Conservation (phyloP, 2,888 invertebrate species). For the Philaethria dido region DNA sequence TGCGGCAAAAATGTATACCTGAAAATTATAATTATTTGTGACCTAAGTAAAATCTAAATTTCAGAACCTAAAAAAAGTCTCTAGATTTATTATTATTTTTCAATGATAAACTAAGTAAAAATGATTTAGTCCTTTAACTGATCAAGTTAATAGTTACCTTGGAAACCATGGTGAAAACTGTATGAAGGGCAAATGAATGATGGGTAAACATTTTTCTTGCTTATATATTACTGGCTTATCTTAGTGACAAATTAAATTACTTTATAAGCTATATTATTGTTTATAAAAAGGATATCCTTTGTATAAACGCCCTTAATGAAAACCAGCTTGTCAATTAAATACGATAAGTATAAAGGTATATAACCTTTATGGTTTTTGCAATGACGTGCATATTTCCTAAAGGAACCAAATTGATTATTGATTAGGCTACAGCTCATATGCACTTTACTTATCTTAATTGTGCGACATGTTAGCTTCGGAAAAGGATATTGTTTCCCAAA, state of each 20-base stretch:
- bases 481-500: neutral
- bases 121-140: no score
- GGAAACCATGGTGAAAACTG: slow-evolving; percentile 12
- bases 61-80: no score
- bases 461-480: neutral
- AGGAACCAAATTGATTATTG: neutral
- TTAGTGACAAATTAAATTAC: neutral
- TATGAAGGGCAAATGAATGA: slow-evolving; percentile 13
- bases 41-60: no score
- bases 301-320: neutral
- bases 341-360: no score
- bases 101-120: neutral
- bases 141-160: slow-evolving; percentile 11
- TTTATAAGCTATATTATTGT: neutral
- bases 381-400: neutral
- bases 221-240: slow-evolving; percentile 5
- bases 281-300: slow-evolving; percentile 12
- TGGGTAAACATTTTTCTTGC: neutral
- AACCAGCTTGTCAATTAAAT: neutral
- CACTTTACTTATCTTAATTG: slow-evolving; percentile 5
- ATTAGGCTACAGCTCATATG: neutral
- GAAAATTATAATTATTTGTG: neutral
- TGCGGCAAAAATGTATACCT: slow-evolving; percentile 21
- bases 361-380: no score
- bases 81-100: neutral